These are phyloP conservation scores for Limonius californicus DNA, from an alignment of 1,140 invertebrate genomes.

Conservation along the genomic window DNA sequence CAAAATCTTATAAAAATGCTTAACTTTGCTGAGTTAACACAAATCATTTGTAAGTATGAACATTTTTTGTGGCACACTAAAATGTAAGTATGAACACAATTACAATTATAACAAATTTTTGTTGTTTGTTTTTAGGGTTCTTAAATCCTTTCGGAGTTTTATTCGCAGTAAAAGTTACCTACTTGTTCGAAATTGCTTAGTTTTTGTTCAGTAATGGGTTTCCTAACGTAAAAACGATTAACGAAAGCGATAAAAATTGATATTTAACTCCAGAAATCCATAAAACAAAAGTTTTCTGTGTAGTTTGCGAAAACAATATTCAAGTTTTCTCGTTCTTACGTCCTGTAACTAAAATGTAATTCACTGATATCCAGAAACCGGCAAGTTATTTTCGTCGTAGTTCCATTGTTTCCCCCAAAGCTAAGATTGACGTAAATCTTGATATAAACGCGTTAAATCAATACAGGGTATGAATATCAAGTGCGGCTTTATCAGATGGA, in stretches of 20 bases:
- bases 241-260: background rate
- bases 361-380: background rate
- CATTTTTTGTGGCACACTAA: no score
- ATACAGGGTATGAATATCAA: constrained; percentile 28
- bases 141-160: no score
- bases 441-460: constrained; percentile 25
- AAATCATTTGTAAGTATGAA: no score
- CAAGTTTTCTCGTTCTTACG: background rate
- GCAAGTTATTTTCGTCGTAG: constrained; percentile 8
- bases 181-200: no score
- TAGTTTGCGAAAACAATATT: background rate
- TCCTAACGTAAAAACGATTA: background rate
- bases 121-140: no score
- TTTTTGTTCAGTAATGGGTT: no score
- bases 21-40: no score
- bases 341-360: background rate
- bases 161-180: no score
- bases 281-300: background rate
- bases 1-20: no score
- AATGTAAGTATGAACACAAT: no score
- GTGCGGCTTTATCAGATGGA: constrained; percentile 22
- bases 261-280: background rate
- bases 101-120: no score
- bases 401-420: constrained; percentile 1
- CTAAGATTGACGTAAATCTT: constrained; percentile 25